phyloP scores from a whole-genome alignment of 2,113 vertebrate species.

The Nycticorax nycticorax region DNA sequence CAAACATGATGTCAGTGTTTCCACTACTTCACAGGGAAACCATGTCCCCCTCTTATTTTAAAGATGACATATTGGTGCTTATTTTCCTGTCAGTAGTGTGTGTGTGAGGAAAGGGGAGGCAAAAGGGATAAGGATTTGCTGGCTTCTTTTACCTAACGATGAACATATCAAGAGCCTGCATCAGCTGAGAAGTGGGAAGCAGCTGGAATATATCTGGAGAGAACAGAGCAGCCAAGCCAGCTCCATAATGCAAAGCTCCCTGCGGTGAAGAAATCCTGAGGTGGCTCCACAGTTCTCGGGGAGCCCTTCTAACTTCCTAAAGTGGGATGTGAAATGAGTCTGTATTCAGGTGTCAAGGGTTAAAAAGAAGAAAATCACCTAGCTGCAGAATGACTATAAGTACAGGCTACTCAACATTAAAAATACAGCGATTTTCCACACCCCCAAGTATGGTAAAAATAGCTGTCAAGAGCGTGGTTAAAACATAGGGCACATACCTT shows the following conservation, averaged over 20 bases:
- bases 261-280: neutral
- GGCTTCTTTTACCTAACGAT: neutral
- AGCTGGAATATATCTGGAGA: slow-evolving; percentile 17
- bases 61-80: slow-evolving; percentile 65
- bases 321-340: neutral
- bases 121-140: slow-evolving; percentile 27
- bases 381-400: neutral
- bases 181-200: neutral
- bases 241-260: neutral
- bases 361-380: neutral
- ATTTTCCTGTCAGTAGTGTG: slow-evolving; percentile 36
- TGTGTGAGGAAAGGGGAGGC: neutral
- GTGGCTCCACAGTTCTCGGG: neutral
- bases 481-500: neutral
- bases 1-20: slow-evolving; percentile 76
- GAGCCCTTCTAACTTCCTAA: neutral
- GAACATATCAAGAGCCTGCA: neutral
- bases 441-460: neutral
- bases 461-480: neutral
- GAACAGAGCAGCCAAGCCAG: neutral
- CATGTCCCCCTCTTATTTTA: slow-evolving; percentile 54
- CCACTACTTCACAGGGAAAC: slow-evolving; percentile 75
- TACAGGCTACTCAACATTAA: neutral
- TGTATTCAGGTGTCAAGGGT: neutral
- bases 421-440: neutral